Evolutionary conservation across 2,113 vertebrate species (phyloP).

Genomic region (Tyto alba): DNA sequence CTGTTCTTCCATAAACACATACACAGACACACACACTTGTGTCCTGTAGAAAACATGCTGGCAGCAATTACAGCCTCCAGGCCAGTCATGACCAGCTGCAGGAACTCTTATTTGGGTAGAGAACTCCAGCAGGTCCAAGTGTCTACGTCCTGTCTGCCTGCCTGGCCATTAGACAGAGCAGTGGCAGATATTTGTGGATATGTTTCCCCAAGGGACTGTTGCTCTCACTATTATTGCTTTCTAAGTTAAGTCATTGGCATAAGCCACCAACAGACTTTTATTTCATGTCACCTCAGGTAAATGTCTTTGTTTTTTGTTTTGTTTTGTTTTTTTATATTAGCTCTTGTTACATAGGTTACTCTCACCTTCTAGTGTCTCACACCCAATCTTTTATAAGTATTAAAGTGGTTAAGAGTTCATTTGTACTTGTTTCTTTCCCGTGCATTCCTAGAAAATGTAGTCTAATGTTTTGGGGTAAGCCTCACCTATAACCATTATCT

Average conservation of each 20-base stretch:
- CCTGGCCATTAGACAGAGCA: neutral
- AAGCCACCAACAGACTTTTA: neutral
- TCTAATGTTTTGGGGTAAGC: neutral
- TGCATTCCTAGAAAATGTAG: neutral
- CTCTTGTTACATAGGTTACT: neutral
- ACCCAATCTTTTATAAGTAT: neutral
- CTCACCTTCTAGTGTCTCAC: neutral
- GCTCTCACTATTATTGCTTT: neutral
- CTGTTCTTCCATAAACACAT: neutral
- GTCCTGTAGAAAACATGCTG: neutral
- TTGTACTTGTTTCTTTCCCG: neutral
- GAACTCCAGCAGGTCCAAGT: neutral
- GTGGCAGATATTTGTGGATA: neutral
- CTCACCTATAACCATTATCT: neutral
- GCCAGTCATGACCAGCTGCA: neutral
- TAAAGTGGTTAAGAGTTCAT: neutral
- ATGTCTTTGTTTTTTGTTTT: neutral
- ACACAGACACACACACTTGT: neutral
- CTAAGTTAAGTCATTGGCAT: neutral
- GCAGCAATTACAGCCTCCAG: neutral
- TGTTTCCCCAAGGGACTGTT: neutral
- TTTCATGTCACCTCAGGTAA: neutral
- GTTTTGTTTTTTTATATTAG: neutral
- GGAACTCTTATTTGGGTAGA: neutral
- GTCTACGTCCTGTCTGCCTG: neutral